Conservation (phyloP, 2,797 vertebrate species). For the Vireo griseus region DNA sequence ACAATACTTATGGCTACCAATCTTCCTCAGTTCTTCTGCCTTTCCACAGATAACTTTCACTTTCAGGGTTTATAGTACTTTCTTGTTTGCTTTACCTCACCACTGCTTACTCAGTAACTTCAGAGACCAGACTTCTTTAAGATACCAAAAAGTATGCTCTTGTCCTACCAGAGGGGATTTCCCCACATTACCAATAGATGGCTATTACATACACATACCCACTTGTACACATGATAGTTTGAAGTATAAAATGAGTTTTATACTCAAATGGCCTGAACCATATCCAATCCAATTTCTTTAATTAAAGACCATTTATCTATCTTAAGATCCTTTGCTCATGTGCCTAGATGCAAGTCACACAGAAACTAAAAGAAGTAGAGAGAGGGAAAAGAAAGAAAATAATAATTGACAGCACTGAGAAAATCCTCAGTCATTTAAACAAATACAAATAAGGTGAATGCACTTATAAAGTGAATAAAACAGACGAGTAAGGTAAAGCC, state of each 20-base stretch:
- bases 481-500: not conserved
- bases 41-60: not conserved
- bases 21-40: not conserved
- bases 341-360: not conserved
- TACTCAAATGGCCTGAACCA: not conserved
- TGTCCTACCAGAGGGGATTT: not conserved
- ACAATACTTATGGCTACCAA: fast-evolving
- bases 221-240: not conserved
- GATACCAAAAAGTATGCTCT: not conserved
- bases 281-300: not conserved
- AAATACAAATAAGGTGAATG: not conserved
- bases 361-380: not conserved
- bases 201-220: fast-evolving
- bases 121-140: not conserved
- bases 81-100: not conserved
- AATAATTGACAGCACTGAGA: not conserved
- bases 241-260: not conserved
- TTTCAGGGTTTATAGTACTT: not conserved
- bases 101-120: not conserved
- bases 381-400: not conserved
- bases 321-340: not conserved
- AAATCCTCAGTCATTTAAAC: not conserved
- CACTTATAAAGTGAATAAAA: not conserved
- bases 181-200: not conserved
- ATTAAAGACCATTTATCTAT: not conserved